phyloP scores from a whole-genome alignment of 2,797 vertebrate genomes.

The Salmo trutta region DNA sequence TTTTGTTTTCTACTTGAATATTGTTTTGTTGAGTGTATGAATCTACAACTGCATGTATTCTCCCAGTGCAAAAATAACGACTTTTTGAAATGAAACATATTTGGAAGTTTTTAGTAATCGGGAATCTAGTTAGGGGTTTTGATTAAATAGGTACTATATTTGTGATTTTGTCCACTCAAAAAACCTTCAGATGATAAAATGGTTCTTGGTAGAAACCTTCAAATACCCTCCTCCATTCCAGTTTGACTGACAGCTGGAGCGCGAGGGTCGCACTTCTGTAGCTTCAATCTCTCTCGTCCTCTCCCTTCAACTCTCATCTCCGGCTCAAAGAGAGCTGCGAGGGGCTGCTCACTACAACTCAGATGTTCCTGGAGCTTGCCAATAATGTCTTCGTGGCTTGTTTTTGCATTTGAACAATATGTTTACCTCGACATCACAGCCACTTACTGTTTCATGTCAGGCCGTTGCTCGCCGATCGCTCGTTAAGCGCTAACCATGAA shows the following conservation, averaged over 20 bases:
- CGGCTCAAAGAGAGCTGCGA: neutral
- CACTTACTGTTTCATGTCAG: conserved; percentile 25
- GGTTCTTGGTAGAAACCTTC: conserved; percentile 44
- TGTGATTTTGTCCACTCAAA: too few relatives aligned
- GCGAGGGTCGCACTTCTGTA: conserved; percentile 38
- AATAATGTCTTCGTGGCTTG: neutral
- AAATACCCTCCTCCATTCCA: conserved; percentile 33
- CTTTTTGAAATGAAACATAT: too few relatives aligned
- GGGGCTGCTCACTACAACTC: neutral
- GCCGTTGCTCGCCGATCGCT: neutral
- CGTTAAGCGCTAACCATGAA: neutral
- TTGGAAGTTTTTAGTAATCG: too few relatives aligned
- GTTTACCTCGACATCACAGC: conserved; percentile 10
- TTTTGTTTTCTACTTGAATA: too few relatives aligned
- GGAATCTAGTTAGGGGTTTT: too few relatives aligned
- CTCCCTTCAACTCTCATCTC: neutral
- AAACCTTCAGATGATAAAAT: conserved; percentile 18
- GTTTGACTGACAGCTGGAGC: conserved; percentile 56
- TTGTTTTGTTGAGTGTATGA: too few relatives aligned
- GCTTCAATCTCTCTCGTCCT: conserved; percentile 15
- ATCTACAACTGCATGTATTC: too few relatives aligned
- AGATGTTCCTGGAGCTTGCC: neutral
- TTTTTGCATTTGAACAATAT: neutral
- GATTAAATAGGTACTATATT: too few relatives aligned
- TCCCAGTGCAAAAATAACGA: too few relatives aligned